Evolutionary conservation across 2,113 vertebrate species (phyloP), one percentile per base, ranked within the genome.

Genomic region (Fukomys damarensis): DNA sequence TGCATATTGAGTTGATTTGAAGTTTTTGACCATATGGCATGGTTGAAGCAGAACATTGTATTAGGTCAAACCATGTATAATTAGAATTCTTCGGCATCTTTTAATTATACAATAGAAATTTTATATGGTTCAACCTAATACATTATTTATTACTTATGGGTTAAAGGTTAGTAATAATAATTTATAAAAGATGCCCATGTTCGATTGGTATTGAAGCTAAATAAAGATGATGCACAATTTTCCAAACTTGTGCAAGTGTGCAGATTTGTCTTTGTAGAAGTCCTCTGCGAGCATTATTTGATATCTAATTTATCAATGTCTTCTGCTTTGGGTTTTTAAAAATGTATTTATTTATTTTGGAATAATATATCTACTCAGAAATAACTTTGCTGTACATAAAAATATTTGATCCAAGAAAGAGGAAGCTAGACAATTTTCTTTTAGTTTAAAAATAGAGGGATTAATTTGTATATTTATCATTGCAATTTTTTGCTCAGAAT

Each of bases 401-500:
- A 65, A 54, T 81, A 80, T 82, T 76, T 94, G 35, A 85, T 90
- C 52, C 22, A 65, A 38, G n/a, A 84, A 16, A 93, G n/a, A 94
- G 26, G 26, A 63, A 58, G 22, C 43, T 80, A 80, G 88, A 52
- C 22, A 81, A 26, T 86, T 30, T 79, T 22, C 38, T 56, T 94
- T 95, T 85, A 84, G 16, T 74, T 94, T 86, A 65, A 80, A 94
- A 94, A 52, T 86, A 80, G 80, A 82, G 22, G 24, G 35, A 81
- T 38, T 89, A 26, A 61, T 89, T 94, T 10, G 74, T 85, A 26
- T 30, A 7, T 9, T 92, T 4, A 20, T 88, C n/a, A 49, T 28
- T 93, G 11, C 13, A 65, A 83, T 93, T 82, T 88, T 74, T 87
- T 96, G 19, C 49, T 95, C 24, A 94, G 89, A 93, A 58, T 91